Evolutionary conservation across 53 echinoderm and acorn worm species (phyloP), one percentile per base, ranked within the genome.

Genomic region (Pentamera pediparva): DNA sequence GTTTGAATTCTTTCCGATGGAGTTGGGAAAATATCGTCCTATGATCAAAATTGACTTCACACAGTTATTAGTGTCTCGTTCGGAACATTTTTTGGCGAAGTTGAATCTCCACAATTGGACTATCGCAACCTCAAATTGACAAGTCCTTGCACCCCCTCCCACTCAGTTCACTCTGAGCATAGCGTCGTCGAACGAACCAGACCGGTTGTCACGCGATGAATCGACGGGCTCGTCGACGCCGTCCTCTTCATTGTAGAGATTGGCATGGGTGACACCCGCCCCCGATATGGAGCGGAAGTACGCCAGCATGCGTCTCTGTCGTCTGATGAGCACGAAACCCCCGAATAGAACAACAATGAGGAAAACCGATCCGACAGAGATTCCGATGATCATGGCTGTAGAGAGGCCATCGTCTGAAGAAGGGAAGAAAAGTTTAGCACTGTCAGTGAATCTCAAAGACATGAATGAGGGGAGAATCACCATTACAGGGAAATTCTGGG

Each of bases 231-330:
- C 79, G 15, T 41, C 70, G 9, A 49, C 28, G 8, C 39, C 35
- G 5, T 43, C 56, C 2, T 84, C 78, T 13, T 84, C 84, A 34
- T 84, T 84, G 60, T 78, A 84, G 21, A 84, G 56, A n/a, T 84
- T 58, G 22, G 76, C 84, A 10, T 78, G 84, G 18, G 70, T 76
- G 37, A 78, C 78, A 33, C 78, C 84, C 13, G 69, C 35, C 27
- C 84, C 84, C 11, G 84, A 78, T 37, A 84, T 71, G 6, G 84
- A 84, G 13, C 86, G 81, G 73, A 86, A 86, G 43, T 86, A 86
- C 4, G 81, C 36, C 11, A 86, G 59, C 60, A 86, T 65, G 19
- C 86, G 59, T 33, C 76, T 81, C 65, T 86, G 86, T 2, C 81
- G 61, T 40, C 47, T 31, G 17, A 86, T 65, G 50, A 71, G 59